Evolutionary conservation across 2,797 vertebrate genomes (phyloP).

Genomic region (Sphaeramia orbicularis): DNA sequence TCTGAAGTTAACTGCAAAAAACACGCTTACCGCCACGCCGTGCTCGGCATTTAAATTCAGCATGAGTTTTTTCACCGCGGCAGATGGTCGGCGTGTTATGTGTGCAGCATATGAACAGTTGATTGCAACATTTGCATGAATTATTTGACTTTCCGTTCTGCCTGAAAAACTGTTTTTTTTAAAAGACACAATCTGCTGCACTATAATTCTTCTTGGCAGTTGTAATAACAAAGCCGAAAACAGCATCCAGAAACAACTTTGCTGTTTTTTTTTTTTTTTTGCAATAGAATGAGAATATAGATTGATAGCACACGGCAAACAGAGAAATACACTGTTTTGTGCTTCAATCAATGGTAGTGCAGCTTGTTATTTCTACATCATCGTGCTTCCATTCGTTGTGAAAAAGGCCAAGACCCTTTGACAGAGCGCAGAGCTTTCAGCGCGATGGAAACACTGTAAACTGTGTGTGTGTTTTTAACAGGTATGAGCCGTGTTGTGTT

Average conservation of each 20-base stretch:
- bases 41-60: constrained; percentile 52
- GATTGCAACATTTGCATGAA: constrained; percentile 79
- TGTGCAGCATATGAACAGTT: constrained; percentile 72
- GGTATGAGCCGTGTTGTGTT: not conserved
- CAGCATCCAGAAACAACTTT: constrained; percentile 21
- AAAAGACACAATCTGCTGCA: constrained; percentile 60
- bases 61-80: not conserved
- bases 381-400: constrained; percentile 18
- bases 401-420: constrained; percentile 25
- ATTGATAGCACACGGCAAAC: not conserved
- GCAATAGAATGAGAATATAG: constrained; percentile 8
- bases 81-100: constrained; percentile 71
- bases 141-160: constrained; percentile 69
- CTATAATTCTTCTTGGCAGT: constrained; percentile 50
- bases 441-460: not conserved
- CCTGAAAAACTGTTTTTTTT: constrained; percentile 36
- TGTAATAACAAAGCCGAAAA: constrained; percentile 22
- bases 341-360: not conserved
- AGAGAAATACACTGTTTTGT: too few relatives aligned
- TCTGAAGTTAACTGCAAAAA: constrained; percentile 36
- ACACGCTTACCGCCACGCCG: constrained; percentile 12
- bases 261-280: not conserved
- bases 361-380: constrained; percentile 1
- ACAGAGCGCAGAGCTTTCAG: constrained; percentile 25
- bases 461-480: constrained; percentile 12